Percentiles rank a stretch among this genome's conserved stretches.
phyloP scores from a whole-genome alignment of 2,797 vertebrate species.

The Garrulus glandarius region DNA sequence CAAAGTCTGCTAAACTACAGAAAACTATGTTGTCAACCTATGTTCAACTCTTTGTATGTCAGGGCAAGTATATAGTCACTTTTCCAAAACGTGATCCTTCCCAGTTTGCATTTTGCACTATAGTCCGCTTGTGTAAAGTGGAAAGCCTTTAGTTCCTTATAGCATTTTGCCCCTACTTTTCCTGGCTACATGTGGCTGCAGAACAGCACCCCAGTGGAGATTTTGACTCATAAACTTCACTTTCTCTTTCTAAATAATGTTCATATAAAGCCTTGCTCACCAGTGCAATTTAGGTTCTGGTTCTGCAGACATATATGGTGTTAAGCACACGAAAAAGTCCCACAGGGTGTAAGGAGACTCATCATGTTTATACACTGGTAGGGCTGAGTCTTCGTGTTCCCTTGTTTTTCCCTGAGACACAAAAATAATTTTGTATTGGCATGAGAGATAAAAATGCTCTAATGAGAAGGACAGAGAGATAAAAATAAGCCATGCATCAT shows the following conservation, averaged over 20 bases:
- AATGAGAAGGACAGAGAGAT: background rate
- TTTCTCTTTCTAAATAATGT: background rate
- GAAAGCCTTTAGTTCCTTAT: background rate
- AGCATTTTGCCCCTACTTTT: background rate
- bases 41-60: background rate
- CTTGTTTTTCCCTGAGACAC: background rate
- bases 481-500: slow-evolving; percentile 26
- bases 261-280: background rate
- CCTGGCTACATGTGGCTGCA: background rate
- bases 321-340: background rate
- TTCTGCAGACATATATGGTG: background rate
- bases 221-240: background rate
- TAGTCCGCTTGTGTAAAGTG: background rate
- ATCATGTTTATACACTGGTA: background rate
- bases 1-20: background rate
- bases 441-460: slow-evolving; percentile 19
- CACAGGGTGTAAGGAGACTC: background rate
- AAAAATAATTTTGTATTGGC: slow-evolving; percentile 20
- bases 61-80: background rate
- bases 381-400: background rate
- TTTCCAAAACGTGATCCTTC: background rate
- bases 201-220: background rate
- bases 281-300: background rate
- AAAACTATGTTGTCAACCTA: background rate
- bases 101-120: background rate